Evolutionary conservation across 2,797 vertebrate species (phyloP).

Genomic region (Simalia tracyae): DNA sequence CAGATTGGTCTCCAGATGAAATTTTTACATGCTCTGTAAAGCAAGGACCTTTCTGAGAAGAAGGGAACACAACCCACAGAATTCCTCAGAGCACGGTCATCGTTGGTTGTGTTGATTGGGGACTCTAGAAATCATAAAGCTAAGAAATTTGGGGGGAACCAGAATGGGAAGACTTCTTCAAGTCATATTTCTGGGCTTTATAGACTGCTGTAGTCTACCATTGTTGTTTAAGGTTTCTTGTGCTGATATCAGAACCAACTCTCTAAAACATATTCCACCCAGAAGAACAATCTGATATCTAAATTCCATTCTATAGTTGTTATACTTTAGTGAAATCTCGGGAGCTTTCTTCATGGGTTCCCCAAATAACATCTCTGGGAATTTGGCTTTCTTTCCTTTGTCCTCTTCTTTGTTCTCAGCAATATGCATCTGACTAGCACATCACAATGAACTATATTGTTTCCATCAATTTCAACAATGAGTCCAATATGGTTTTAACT

Average conservation of each 20-base stretch:
- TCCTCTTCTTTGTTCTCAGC: background rate
- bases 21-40: background rate
- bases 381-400: background rate
- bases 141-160: background rate
- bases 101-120: background rate
- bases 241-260: background rate
- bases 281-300: background rate
- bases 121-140: background rate
- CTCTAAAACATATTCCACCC: background rate
- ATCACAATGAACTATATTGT: background rate
- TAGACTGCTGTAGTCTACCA: background rate
- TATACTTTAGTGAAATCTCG: background rate
- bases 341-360: too few relatives aligned
- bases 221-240: background rate
- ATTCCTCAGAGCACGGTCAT: background rate
- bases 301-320: background rate
- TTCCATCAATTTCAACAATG: background rate
- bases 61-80: background rate
- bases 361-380: background rate
- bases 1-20: background rate
- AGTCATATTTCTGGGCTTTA: background rate
- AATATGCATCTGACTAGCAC: background rate
- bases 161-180: background rate
- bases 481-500: background rate
- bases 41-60: background rate